phyloP scores from a whole-genome alignment of 2,113 vertebrate genomes.

The Vidua chalybeata region DNA sequence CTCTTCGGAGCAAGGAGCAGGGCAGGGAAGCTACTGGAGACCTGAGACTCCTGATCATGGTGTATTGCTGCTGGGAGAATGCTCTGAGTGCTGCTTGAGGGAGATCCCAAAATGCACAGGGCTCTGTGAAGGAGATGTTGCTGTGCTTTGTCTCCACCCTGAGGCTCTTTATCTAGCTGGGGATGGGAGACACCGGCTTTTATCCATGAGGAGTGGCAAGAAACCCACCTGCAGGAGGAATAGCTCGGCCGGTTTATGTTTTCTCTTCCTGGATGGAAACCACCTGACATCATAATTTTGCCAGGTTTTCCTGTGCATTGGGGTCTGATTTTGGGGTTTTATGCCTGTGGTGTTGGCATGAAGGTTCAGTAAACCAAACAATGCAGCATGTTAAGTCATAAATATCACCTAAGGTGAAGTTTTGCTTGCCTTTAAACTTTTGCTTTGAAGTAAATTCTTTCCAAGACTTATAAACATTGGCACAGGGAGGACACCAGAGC shows the following conservation, averaged over 20 bases:
- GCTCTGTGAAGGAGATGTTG: neutral
- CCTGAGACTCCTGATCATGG: neutral
- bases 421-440: neutral
- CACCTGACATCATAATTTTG: neutral
- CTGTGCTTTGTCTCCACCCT: neutral
- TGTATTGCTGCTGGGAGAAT: neutral
- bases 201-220: neutral
- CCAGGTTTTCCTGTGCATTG: neutral
- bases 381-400: neutral
- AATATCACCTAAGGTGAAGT: neutral
- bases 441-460: conserved; percentile 3
- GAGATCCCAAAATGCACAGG: neutral
- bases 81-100: neutral
- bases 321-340: neutral
- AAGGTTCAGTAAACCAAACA: neutral
- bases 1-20: neutral
- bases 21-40: neutral
- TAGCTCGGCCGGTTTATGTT: neutral
- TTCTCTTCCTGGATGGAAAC: neutral
- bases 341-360: neutral
- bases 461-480: neutral
- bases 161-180: neutral
- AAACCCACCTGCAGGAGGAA: neutral
- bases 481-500: neutral
- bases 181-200: neutral